Evolutionary conservation across 1,140 invertebrate genomes (phyloP).

Genomic region (Drosophila tropicalis): DNA sequence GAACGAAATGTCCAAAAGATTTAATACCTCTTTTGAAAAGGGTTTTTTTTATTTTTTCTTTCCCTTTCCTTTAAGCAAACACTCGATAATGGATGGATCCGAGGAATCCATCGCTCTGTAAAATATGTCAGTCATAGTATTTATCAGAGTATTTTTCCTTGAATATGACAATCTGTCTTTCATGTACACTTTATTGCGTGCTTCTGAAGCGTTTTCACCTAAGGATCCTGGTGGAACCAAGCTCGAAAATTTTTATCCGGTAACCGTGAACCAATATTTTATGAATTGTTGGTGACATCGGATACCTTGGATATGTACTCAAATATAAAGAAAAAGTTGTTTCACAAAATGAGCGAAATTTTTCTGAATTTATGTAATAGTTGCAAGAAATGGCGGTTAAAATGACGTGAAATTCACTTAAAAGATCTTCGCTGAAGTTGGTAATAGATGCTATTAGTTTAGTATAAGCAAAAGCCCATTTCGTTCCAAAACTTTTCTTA

Average conservation of each 20-base stretch:
- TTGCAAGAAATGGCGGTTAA: not conserved
- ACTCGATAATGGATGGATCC: not conserved
- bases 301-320: not conserved
- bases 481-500: too few species aligned
- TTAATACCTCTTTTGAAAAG: too few species aligned
- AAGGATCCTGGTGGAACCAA: not conserved
- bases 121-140: not conserved
- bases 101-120: not conserved
- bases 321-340: not conserved
- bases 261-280: constrained; percentile 5
- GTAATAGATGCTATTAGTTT: too few species aligned
- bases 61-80: too few species aligned
- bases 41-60: too few species aligned
- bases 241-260: not conserved
- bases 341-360: not conserved
- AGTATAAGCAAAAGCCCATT: too few species aligned
- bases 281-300: constrained; percentile 10
- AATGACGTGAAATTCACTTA: not conserved
- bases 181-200: constrained; percentile 2
- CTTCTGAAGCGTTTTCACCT: constrained; percentile 12
- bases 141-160: not conserved
- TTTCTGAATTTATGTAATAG: not conserved
- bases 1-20: too few species aligned
- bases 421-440: not conserved
- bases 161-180: not conserved